Conservation (phyloP, 2,888 invertebrate genomes). For the Pterobdella sp. region DNA sequence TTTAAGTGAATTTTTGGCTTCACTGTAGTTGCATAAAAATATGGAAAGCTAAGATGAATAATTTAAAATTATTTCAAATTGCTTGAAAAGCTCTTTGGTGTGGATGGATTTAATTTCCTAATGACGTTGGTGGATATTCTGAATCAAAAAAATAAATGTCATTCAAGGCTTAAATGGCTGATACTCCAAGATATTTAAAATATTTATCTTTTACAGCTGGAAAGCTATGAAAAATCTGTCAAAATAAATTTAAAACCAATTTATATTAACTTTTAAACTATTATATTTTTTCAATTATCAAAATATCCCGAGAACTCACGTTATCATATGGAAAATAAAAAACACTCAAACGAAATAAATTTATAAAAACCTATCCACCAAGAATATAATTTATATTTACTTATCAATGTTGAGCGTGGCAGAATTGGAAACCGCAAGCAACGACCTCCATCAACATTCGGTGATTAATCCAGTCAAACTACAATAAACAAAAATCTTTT, state of each 20-base stretch:
- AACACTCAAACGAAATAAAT: neutral
- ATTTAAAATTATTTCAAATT: neutral
- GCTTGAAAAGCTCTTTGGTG: neutral
- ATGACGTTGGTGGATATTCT: neutral
- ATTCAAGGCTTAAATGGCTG: neutral
- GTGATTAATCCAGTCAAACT: conserved; percentile 22
- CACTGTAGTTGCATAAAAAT: neutral
- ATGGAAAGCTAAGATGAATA: neutral
- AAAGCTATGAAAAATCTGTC: conserved; percentile 1
- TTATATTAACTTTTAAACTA: neutral
- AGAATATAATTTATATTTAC: conserved; percentile 4
- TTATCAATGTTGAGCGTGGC: conserved; percentile 86
- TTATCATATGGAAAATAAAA: neutral
- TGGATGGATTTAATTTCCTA: neutral
- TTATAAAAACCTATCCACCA: neutral
- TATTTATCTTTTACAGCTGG: neutral
- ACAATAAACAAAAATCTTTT: neutral
- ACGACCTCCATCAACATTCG: conserved; percentile 63
- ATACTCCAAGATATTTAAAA: neutral
- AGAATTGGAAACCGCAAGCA: conserved; percentile 95
- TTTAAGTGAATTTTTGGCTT: neutral
- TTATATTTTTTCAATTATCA: neutral
- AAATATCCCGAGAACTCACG: neutral
- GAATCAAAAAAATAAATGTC: neutral
- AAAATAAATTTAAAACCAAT: neutral